Evolutionary conservation across 2,888 invertebrate species (phyloP), one percentile per base, ranked within the genome.

Genomic region (Oligia latruncula): DNA sequence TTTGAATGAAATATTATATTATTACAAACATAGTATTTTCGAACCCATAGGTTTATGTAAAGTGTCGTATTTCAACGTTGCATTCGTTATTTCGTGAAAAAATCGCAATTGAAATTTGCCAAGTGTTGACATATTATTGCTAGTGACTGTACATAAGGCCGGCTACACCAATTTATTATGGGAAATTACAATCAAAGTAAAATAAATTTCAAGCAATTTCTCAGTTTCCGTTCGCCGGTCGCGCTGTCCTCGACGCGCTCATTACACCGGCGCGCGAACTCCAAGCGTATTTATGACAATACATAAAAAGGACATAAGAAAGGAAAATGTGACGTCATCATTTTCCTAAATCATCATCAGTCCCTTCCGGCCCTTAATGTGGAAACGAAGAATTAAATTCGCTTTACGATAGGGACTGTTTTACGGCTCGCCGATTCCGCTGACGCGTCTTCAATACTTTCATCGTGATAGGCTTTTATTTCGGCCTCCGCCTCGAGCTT

Each of bases 381-480:
- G 88, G 90, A 89, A 90, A 89, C 90, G 90, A 90, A 89, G 90
- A 91, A 92, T 93, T 92, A 91, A 91, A 91, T 90, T 91, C 89
- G 88, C 90, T 93, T 92, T 91, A 91, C 90, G 92, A 92, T 89
- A 83, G 89, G 90, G 89, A 88, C 91, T 87, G 90, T 91, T 93
- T 91, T 91, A 92, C 90, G 92, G 90, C 83, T 85, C 82, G 77
- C 81, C 89, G 86, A 88, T 77, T 82, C 87, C 82, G 90, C 92
- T 92, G 93, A 93, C 92, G 87, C 85, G 85, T 79, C 90, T 87
- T 77, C 88, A 85, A 90, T 92, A 88, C 88, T 86, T 84, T 83
- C 77, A 82, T 81, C 84, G 82, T 81, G 88, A 91, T 89, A 90
- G 86, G 89, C 89, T 90, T 89, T 89, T 87, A 89, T 88, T 88